Evolutionary conservation across 1,140 invertebrate species (phyloP).

Genomic region (Trialeurodes vaporariorum): DNA sequence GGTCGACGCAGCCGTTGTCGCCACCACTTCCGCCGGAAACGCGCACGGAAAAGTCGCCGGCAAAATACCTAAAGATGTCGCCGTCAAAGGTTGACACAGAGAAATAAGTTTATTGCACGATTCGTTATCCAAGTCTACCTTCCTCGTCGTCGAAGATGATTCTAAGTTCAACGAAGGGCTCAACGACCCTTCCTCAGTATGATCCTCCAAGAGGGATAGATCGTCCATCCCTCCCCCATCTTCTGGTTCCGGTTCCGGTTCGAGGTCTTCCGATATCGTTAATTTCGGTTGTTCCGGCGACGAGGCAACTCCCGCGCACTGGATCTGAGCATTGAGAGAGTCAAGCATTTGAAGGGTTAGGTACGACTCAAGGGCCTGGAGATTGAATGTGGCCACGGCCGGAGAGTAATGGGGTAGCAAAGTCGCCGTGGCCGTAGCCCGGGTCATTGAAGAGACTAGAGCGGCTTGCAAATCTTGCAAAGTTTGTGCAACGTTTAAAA

Average conservation of each 20-base stretch:
- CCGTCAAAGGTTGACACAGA: background rate
- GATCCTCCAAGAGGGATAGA: background rate
- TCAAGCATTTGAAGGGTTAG: slow-evolving; percentile 60
- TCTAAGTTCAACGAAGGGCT: background rate
- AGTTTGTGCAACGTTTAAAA: slow-evolving; percentile 57
- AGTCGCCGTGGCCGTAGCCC: slow-evolving; percentile 58
- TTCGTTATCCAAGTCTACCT: background rate
- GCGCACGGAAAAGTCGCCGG: background rate
- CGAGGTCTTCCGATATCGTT: background rate
- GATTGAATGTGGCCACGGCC: slow-evolving; percentile 61
- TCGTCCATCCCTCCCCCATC: too few relatives aligned
- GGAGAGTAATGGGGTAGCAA: slow-evolving; percentile 61
- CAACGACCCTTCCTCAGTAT: background rate
- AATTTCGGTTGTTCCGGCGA: background rate
- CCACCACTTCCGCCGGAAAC: too few relatives aligned
- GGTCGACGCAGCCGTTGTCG: background rate
- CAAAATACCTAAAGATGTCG: background rate
- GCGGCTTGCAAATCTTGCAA: slow-evolving; percentile 58
- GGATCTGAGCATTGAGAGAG: slow-evolving; percentile 26
- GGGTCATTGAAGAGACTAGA: slow-evolving; percentile 62
- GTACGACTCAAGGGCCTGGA: slow-evolving; percentile 72
- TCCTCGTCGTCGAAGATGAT: too few relatives aligned
- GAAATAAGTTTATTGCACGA: background rate
- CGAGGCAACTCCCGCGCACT: background rate
- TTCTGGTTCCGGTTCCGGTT: background rate